Evolutionary conservation across 1,140 invertebrate species (phyloP), one percentile per base, ranked within the genome.

Genomic region (Amyelois transitella): DNA sequence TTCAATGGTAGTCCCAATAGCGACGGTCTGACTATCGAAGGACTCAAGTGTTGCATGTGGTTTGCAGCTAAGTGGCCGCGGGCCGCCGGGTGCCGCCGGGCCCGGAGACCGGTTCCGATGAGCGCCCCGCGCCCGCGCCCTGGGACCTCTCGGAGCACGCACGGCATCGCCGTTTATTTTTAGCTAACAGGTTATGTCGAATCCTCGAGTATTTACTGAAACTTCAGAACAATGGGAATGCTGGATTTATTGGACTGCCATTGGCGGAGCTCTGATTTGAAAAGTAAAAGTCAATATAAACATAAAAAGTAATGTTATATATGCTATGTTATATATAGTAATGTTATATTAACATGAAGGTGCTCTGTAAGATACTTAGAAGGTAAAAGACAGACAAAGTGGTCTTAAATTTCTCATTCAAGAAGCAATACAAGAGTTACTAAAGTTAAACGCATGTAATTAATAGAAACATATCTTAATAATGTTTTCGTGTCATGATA

Each of bases 161-260:
- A 63, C 66, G 60, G 64, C 58, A 62, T 63, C 61, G 62, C 64
- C 51, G 72, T 74, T 78, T 78, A 81, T 79, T 81, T 81, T 77
- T 75, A 81, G 69, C 76, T 60, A 68, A 77, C 75, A 62, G 74
- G 74, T 79, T 75, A 62, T 64, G 58, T 69, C 64, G 68, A 73
- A 69, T 71, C 63, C 64, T 38, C 32, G n/a, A 38, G 32, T 38
- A 38, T 14, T 38, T 38, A 38, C 32, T 38, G 32, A 38, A 38
- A 38, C 32, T 14, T 38, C 32, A 14, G 32, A 38, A 38, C 32
- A 38, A 38, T 38, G 32, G 32, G 32, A 38, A 38, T 38, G 32
- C 17, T 14, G 32, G 32, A 38, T 38, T 38, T 38, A 38, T 38
- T 38, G 32, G 32, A 38, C 32, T 38, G 32, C n/a, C 32, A 5